phyloP scores from a whole-genome alignment of 2,113 vertebrate genomes.

The Excalfactoria chinensis region DNA sequence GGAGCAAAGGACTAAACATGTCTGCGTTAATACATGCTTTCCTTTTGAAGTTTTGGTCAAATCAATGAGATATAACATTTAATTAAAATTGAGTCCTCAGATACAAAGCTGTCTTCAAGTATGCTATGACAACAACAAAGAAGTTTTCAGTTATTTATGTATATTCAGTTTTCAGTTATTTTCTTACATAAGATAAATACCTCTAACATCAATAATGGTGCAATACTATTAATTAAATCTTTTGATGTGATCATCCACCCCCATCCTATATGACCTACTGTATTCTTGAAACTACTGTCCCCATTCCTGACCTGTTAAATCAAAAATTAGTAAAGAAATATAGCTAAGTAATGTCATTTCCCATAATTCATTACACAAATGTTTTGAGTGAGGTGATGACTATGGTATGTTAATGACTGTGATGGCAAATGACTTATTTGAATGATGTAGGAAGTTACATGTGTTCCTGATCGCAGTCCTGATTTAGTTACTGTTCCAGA shows the following conservation, averaged over 20 bases:
- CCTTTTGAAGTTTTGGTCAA: neutral
- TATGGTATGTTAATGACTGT: neutral
- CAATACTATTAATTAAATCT: neutral
- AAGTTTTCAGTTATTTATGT: neutral
- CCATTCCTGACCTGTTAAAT: neutral
- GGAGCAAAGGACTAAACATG: neutral
- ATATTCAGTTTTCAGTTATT: neutral
- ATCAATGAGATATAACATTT: neutral
- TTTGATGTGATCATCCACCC: neutral
- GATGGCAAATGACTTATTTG: neutral
- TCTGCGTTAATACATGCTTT: neutral
- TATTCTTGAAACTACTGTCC: neutral
- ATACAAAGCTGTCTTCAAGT: neutral
- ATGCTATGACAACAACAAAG: neutral
- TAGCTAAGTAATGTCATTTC: neutral
- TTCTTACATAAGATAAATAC: neutral
- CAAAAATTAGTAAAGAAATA: neutral
- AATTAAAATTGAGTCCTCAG: neutral
- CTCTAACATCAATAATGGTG: neutral
- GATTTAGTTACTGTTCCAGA: neutral
- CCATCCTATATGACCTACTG: neutral
- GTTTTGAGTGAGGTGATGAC: neutral
- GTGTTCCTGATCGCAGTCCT: neutral
- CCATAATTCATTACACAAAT: neutral
- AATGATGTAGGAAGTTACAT: neutral